Percentiles rank a stretch among this genome's conserved stretches.
phyloP scores from a whole-genome alignment of 1,140 invertebrate genomes.

The Macrostomum lignano region DNA sequence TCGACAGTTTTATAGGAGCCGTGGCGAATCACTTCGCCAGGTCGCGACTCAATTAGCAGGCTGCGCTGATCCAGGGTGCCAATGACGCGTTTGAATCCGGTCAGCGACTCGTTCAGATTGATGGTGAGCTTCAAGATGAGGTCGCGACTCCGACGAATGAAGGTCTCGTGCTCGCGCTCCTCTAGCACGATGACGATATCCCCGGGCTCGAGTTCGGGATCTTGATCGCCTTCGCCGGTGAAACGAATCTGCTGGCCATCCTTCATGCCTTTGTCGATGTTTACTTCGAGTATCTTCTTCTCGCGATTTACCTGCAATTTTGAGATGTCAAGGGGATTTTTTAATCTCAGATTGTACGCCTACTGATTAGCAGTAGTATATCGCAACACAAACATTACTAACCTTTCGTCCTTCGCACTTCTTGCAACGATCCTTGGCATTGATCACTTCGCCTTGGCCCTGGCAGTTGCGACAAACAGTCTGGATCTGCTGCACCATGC shows the following conservation, averaged over 20 bases:
- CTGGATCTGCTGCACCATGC: constrained; percentile 86
- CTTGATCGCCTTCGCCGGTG: constrained; percentile 78
- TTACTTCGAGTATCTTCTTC: constrained; percentile 78
- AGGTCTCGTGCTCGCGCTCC: constrained; percentile 55
- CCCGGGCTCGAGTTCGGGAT: constrained; percentile 57
- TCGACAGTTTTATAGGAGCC: constrained; percentile 46
- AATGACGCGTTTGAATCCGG: constrained; percentile 75
- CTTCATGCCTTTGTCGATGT: constrained; percentile 81
- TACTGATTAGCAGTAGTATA: no score
- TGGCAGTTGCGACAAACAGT: constrained; percentile 54
- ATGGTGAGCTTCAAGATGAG: constrained; percentile 47
- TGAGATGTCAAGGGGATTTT: no score
- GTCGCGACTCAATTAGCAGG: constrained; percentile 51
- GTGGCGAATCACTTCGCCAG: constrained; percentile 54
- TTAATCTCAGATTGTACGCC: no score
- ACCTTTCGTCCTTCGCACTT: constrained; percentile 65
- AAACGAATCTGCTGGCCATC: constrained; percentile 87
- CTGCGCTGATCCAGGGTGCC: constrained; percentile 68
- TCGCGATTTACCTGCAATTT: no score
- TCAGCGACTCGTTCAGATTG: constrained; percentile 64
- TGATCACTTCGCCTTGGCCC: constrained; percentile 62
- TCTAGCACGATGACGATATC: constrained; percentile 92
- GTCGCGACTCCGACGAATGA: constrained; percentile 51
- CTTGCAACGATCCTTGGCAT: constrained; percentile 37
- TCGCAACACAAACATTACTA: no score